Evolutionary conservation across 2,113 vertebrate species (phyloP).

Genomic region (Mirza zaza): DNA sequence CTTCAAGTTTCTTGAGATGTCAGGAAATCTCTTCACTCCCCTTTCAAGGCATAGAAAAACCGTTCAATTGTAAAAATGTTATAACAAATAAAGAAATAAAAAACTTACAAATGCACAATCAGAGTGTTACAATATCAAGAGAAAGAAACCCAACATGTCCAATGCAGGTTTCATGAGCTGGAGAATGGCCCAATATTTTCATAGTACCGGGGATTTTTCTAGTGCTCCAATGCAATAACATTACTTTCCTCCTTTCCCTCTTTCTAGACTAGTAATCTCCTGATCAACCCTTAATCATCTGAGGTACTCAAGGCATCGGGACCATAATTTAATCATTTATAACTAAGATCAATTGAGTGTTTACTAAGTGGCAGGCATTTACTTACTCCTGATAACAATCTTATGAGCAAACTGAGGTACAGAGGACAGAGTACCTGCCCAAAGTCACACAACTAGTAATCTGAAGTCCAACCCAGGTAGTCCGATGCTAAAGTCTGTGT

Average conservation of each 20-base stretch:
- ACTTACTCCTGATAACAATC: neutral
- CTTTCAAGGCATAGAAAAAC: neutral
- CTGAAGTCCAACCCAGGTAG: neutral
- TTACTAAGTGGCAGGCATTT: neutral
- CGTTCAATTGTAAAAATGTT: neutral
- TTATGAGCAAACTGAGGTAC: neutral
- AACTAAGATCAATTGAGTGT: neutral
- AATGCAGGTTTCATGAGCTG: neutral
- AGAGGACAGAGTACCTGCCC: neutral
- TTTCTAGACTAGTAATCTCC: neutral
- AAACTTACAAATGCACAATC: neutral
- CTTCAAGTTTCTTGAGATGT: neutral
- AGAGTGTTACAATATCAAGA: neutral
- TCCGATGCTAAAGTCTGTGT: rapidly evolving
- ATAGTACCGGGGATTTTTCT: neutral
- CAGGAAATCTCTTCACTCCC: neutral
- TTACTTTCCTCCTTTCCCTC: neutral
- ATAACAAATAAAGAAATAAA: neutral
- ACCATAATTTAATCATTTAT: neutral
- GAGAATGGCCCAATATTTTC: neutral
- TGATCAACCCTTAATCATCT: neutral
- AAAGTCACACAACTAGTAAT: neutral
- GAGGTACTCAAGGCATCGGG: neutral
- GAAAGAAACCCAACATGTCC: neutral
- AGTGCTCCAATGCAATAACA: neutral